phyloP scores from a whole-genome alignment of 1,140 invertebrate genomes.

The Heliconius eleuchia region DNA sequence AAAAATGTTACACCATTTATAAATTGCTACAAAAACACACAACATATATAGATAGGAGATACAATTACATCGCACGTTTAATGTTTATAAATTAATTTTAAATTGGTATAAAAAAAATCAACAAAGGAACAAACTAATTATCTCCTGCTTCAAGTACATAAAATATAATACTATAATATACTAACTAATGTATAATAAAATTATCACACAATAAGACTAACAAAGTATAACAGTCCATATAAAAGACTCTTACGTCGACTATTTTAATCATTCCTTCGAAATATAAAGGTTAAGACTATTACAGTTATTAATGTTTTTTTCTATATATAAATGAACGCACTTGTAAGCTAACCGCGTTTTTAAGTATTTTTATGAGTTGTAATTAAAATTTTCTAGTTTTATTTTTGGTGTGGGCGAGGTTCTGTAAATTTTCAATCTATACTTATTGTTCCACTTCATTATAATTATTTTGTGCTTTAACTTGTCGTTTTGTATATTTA shows the following conservation, averaged over 20 bases:
- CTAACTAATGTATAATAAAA: constrained; percentile 29
- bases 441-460: background rate
- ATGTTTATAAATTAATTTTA: constrained; percentile 1
- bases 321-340: constrained; percentile 29
- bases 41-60: background rate
- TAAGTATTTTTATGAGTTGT: constrained; percentile 16
- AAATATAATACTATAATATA: no score
- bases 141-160: background rate
- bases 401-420: background rate
- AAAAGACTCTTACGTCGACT: constrained; percentile 35
- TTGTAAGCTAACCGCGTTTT: constrained; percentile 29
- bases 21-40: background rate
- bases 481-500: no score
- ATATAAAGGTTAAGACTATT: constrained; percentile 69
- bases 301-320: constrained; percentile 37
- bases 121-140: background rate
- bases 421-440: background rate
- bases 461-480: background rate
- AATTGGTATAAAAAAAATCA: background rate
- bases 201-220: constrained; percentile 45
- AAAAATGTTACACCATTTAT: background rate
- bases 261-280: constrained; percentile 62
- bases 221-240: constrained; percentile 41
- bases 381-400: background rate
- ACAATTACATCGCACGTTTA: background rate